A percentile compares a stretch with the other conserved stretches of the same genome.
Conservation (phyloP, 2,113 vertebrate species). For the Bothrops jararaca region DNA sequence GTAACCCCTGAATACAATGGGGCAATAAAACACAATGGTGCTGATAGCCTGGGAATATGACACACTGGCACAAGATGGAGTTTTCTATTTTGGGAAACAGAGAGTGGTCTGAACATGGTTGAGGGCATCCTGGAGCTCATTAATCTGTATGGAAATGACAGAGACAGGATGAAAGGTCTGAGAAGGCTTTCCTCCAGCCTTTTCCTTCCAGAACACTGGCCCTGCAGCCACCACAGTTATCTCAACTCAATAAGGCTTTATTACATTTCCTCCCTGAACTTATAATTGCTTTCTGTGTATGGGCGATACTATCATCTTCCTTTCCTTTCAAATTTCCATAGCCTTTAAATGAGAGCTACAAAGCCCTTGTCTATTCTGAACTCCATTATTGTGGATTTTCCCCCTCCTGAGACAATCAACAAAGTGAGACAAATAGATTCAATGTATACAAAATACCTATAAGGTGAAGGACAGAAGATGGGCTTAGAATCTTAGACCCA, state of each 20-base stretch:
- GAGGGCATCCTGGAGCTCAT: slow-evolving; percentile 73
- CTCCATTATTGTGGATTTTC: slow-evolving; percentile 45
- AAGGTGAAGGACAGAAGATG: slow-evolving; percentile 46
- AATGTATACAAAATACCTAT: not conserved
- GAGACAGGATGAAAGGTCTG: slow-evolving; percentile 75
- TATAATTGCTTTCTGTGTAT: slow-evolving; percentile 59
- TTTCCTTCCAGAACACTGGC: slow-evolving; percentile 60
- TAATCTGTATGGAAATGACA: slow-evolving; percentile 75
- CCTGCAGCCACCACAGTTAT: slow-evolving; percentile 33
- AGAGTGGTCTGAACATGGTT: slow-evolving; percentile 54
- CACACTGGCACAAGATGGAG: slow-evolving; percentile 66
- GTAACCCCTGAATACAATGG: slow-evolving; percentile 70
- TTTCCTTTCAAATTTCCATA: slow-evolving; percentile 66
- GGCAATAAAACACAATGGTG: slow-evolving; percentile 80
- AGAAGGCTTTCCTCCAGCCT: slow-evolving; percentile 73
- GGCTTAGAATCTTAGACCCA: slow-evolving; percentile 14
- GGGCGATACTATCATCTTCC: slow-evolving; percentile 59
- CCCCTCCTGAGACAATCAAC: slow-evolving; percentile 36
- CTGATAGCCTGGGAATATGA: slow-evolving; percentile 69
- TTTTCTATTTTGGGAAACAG: slow-evolving; percentile 76
- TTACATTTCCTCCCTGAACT: slow-evolving; percentile 66
- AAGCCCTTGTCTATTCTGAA: slow-evolving; percentile 49
- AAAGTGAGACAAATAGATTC: slow-evolving; percentile 6
- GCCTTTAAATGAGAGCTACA: slow-evolving; percentile 58
- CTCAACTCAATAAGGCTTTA: slow-evolving; percentile 58